phyloP scores from a whole-genome alignment of 2,797 vertebrate species.

The Sebastes kiyomatsui region DNA sequence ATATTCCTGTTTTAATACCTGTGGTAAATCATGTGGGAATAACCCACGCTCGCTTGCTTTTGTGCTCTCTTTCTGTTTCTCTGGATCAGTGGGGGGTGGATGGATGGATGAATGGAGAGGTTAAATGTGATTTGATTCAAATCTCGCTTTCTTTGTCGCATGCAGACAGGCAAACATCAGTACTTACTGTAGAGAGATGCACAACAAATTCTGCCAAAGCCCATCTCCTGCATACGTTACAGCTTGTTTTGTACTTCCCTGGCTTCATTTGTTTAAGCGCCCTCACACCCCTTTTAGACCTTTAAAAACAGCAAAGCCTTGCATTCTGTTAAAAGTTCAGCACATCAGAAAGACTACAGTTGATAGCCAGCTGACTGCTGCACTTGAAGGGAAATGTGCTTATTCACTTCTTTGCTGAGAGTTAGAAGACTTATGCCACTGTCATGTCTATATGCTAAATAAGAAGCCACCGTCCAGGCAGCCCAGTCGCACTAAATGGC shows the following conservation, averaged over 20 bases:
- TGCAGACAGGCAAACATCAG: constrained; percentile 8
- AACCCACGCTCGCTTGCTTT: constrained; percentile 40
- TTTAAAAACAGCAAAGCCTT: background rate
- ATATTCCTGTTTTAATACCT: constrained; percentile 73
- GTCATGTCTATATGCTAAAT: background rate
- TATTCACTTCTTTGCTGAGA: background rate
- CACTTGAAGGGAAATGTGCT: background rate
- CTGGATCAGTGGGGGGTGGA: constrained; percentile 28
- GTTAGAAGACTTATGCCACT: background rate
- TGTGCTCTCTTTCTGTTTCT: constrained; percentile 28
- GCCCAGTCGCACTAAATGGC: too few species aligned
- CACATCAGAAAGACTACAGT: background rate
- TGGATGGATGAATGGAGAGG: constrained; percentile 35
- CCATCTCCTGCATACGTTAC: background rate
- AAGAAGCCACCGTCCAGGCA: background rate
- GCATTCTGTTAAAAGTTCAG: background rate
- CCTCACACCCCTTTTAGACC: background rate
- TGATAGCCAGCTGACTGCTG: background rate
- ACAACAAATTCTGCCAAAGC: background rate
- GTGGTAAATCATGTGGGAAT: constrained; percentile 71
- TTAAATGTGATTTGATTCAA: constrained; percentile 49
- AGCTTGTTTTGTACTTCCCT: background rate
- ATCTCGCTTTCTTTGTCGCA: constrained; percentile 38
- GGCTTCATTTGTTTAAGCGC: background rate
- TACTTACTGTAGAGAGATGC: background rate